Percentiles rank a stretch among this genome's conserved stretches.
phyloP scores from a whole-genome alignment of 2,113 vertebrate genomes.

The Acanthisitta chloris region DNA sequence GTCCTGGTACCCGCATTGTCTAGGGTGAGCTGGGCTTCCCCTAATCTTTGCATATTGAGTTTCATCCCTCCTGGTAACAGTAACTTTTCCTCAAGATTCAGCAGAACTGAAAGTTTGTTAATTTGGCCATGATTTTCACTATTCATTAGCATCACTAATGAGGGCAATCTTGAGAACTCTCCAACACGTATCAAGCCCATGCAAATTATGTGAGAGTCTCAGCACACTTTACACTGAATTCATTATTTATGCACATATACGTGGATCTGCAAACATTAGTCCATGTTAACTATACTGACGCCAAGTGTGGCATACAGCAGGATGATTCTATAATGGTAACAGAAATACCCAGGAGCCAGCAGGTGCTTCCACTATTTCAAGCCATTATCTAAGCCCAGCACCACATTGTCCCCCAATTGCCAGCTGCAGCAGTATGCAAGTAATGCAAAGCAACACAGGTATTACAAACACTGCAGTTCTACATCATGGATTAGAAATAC shows the following conservation, averaged over 20 bases:
- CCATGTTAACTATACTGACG: rapidly evolving
- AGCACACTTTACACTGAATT: background rate
- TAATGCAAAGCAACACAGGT: background rate
- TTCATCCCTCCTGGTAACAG: background rate
- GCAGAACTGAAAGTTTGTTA: background rate
- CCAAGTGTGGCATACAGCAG: background rate
- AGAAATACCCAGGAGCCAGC: background rate
- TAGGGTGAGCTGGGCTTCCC: background rate
- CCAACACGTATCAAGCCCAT: background rate
- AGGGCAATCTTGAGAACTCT: background rate
- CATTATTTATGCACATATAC: background rate
- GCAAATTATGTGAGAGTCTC: background rate
- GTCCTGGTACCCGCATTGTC: background rate
- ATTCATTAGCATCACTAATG: background rate
- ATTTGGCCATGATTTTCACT: background rate
- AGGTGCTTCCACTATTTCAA: background rate
- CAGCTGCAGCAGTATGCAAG: background rate
- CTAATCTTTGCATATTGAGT: background rate
- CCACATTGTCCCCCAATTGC: background rate
- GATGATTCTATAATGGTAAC: background rate
- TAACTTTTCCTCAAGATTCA: background rate
- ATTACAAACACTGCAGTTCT: background rate
- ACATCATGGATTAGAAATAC: background rate
- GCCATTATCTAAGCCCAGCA: background rate
- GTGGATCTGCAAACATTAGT: background rate